These are phyloP conservation scores for Orthonevra nobilis DNA, from an alignment of 2,888 invertebrate genomes.

Conservation along the genomic window DNA sequence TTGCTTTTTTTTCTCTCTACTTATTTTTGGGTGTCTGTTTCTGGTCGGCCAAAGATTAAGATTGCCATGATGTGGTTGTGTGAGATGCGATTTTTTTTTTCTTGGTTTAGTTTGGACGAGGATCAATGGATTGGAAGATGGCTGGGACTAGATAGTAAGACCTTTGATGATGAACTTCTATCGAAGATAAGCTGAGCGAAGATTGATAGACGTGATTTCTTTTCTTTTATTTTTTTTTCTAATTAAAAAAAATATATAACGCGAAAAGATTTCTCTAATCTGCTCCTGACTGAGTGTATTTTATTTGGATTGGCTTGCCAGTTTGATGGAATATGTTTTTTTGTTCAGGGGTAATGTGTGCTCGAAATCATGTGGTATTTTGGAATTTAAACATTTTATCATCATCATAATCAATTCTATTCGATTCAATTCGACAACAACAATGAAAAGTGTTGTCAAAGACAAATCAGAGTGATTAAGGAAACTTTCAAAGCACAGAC, in stretches of 20 bases:
- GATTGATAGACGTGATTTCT: conserved; percentile 58
- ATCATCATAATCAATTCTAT: too few species aligned
- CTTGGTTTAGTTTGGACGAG: conserved; percentile 36
- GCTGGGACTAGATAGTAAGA: conserved; percentile 53
- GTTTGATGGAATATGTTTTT: too few species aligned
- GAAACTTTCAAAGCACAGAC: too few species aligned
- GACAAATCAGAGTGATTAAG: too few species aligned
- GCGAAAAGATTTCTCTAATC: conserved; percentile 18
- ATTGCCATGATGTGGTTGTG: conserved; percentile 33
- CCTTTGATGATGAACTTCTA: conserved; percentile 60
- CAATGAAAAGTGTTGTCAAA: too few species aligned
- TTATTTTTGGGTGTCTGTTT: conserved; percentile 6
- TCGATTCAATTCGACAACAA: too few species aligned
- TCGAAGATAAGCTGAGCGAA: conserved; percentile 43
- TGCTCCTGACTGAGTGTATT: neutral
- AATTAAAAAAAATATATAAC: conserved; percentile 54
- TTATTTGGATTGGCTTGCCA: too few species aligned
- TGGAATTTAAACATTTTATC: too few species aligned
- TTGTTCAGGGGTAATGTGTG: too few species aligned
- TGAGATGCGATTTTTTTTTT: conserved; percentile 6
- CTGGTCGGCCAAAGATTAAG: conserved; percentile 20
- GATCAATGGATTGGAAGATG: conserved; percentile 58
- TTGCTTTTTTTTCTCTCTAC: conserved; percentile 7
- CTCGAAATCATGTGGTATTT: too few species aligned
- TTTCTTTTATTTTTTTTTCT: conserved; percentile 24